Evolutionary conservation across 2,113 vertebrate species (phyloP), one percentile per base, ranked within the genome.

Genomic region (Irena cyanogastra): DNA sequence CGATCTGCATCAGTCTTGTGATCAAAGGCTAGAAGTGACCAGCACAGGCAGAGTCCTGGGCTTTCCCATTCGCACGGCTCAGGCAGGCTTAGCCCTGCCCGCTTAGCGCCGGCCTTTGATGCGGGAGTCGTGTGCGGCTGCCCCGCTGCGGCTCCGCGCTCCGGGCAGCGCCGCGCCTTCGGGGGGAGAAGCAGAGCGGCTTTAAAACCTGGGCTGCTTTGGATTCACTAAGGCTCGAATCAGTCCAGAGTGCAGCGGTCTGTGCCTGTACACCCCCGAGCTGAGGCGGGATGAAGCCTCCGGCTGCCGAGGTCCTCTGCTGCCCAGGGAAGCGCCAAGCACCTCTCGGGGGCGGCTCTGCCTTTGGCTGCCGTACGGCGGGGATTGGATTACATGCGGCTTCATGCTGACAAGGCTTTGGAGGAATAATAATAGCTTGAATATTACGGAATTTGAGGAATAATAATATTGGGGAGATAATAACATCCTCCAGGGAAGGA

Each of bases 321-420:
- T 94, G 79, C 50, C 71, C 16, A 83, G 88, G 83, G 88, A 85
- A 0, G 7, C 56, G 41, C 41, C 61, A 57, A 90, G 69, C 27
- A 6, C 44, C 76, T 77, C 93, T 20, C 19, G 14, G 80, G 41
- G 53, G 30, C 61, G 92, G 61, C 83, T 96, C 83, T 94, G 22
- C 92, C 92, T 94, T 65, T 49, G 77, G 90, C 90, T 90, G 83
- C 83, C 0, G 57, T 79, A 33, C 5, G 11, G 81, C 2, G 0
- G n/a, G 83, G 95, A 94, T 93, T 86, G 92, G 94, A 96, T 96
- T 96, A 96, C 95, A 95, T 94, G 92, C 72, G 60, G 88, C 85
- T 96, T 94, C 95, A 57, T 9, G 72, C 93, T 95, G 88, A 87
- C 90, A 92, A 74, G 85, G 64, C 90, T 96, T 90, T 89, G 68